Conservation (phyloP, 1,140 invertebrate species). For the Penaeus indicus region DNA sequence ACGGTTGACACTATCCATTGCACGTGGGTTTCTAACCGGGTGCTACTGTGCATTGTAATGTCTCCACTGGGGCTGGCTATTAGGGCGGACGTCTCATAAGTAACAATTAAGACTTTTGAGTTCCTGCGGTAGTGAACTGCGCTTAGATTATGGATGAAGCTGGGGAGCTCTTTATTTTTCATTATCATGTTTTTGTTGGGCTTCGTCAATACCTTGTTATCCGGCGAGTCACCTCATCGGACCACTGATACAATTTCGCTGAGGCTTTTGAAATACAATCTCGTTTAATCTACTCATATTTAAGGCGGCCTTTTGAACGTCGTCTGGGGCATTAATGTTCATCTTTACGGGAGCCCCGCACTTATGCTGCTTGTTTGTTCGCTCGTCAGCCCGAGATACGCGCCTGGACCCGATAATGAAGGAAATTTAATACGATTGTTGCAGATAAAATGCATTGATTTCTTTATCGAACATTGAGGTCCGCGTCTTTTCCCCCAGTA, state of each 20-base stretch:
- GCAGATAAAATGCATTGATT: no score
- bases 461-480: no score
- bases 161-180: conserved; percentile 43
- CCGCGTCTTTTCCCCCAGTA: neutral
- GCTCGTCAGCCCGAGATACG: no score
- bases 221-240: neutral
- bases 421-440: no score
- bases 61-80: conserved; percentile 16
- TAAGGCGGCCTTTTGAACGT: no score
- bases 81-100: conserved; percentile 39
- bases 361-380: no score
- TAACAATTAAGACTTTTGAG: conserved; percentile 48
- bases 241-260: conserved; percentile 15
- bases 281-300: no score
- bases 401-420: no score
- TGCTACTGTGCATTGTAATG: conserved; percentile 45
- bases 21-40: conserved; percentile 3
- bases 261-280: conserved; percentile 2
- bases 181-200: conserved; percentile 38
- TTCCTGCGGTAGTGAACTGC: conserved; percentile 2
- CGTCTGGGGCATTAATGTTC: no score
- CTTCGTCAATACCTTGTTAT: conserved; percentile 42
- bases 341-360: no score
- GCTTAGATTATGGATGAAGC: conserved; percentile 16
- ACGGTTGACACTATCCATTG: neutral